These are phyloP conservation scores for Rosalia funebris DNA, from an alignment of 2,888 invertebrate genomes.

Conservation along the genomic window DNA sequence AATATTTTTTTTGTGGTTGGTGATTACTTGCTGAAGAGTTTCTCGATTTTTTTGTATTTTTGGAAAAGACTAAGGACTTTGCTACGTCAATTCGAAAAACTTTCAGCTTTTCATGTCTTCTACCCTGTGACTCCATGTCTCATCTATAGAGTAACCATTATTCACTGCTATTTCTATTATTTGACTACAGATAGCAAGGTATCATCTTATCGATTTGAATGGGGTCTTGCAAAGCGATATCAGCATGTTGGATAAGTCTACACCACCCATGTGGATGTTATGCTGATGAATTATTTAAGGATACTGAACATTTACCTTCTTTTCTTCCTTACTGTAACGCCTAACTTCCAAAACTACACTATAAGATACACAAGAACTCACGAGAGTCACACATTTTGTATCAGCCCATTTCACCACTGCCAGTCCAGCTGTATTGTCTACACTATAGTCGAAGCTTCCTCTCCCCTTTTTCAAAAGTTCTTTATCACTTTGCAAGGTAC, in stretches of 20 bases:
- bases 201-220: background rate
- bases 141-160: background rate
- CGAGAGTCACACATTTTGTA: background rate
- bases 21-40: background rate
- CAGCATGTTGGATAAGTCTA: background rate
- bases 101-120: background rate
- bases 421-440: background rate
- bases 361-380: background rate
- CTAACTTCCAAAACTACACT: background rate
- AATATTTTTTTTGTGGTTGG: background rate
- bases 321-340: background rate
- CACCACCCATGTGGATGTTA: background rate
- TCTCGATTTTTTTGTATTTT: background rate
- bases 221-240: background rate
- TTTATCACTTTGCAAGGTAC: background rate
- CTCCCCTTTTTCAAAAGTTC: background rate
- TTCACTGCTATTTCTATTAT: background rate
- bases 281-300: background rate
- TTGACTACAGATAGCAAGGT: background rate
- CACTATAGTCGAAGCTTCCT: background rate
- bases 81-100: background rate
- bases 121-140: background rate
- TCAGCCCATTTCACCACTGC: background rate
- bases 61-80: background rate
- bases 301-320: background rate